Evolutionary conservation across 1,140 invertebrate genomes (phyloP).

Genomic region (Megalopta genalis): DNA sequence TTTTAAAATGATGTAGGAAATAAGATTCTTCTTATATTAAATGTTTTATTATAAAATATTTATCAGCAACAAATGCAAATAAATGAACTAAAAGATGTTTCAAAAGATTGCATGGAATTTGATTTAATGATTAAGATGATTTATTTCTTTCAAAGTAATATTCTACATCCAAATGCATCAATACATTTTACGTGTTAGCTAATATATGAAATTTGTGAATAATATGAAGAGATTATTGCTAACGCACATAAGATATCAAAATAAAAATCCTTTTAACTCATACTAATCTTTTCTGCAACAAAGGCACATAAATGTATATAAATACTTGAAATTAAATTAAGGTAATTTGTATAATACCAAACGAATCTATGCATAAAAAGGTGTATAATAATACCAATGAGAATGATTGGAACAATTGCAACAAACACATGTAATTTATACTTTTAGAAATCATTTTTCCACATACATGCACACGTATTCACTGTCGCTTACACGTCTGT

Average conservation of each 20-base stretch:
- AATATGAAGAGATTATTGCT: background rate
- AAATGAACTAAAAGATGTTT: no score
- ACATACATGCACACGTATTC: background rate
- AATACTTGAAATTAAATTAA: background rate
- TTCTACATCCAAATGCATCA: background rate
- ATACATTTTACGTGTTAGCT: background rate
- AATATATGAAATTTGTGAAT: background rate
- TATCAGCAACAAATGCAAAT: no score
- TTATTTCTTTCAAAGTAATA: background rate
- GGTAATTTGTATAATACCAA: background rate
- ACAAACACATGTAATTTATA: conserved; percentile 27
- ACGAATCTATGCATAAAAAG: conserved; percentile 9
- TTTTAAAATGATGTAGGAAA: no score
- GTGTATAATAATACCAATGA: conserved; percentile 13
- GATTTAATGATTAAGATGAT: background rate
- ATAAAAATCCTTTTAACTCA: conserved; percentile 22
- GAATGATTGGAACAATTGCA: background rate
- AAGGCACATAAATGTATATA: background rate
- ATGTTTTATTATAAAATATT: no score
- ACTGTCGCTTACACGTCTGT: conserved; percentile 37
- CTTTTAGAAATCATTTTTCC: background rate
- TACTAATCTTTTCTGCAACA: conserved; percentile 2
- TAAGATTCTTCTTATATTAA: no score
- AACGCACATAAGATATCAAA: background rate
- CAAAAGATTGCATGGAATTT: no score